Evolutionary conservation across 2,888 invertebrate species (phyloP), one percentile per base, ranked within the genome.

Genomic region (Nomada fucata): DNA sequence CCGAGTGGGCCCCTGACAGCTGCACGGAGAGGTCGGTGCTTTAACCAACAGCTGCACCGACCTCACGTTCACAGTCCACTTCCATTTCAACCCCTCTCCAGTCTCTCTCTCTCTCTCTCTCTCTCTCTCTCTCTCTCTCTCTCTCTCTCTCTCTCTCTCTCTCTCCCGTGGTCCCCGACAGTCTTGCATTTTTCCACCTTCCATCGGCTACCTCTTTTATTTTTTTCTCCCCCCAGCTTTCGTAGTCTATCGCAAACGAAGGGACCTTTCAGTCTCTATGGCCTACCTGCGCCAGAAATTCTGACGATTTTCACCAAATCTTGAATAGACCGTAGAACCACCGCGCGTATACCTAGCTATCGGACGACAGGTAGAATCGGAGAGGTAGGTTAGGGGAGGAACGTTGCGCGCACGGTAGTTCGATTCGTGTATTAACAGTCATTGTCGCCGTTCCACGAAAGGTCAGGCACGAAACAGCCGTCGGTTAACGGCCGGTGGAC

Each of bases 11-110:
- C 88, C 67, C 86, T 86, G 91, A 91, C 92, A 92, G 92, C 92
- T 92, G 92, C 92, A 79, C 77, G 50, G 47, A 77, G 79, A 83
- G 87, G 89, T 89, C 57, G 92, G 92, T 90, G 92, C 92, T 92
- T 92, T 92, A 93, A 92, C 92, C 90, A 92, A 93, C 92, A 92
- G 92, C 92, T 93, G 92, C 92, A 83, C 87, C 82, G 83, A 84
- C 86, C 89, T 86, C 84, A 70, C 77, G 82, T 81, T 83, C 83
- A 69, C 85, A 81, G 80, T 85, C 76, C 88, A 80, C 84, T 83
- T 85, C 83, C 88, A 82, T 82, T 76, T 76, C 80, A 65, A 71
- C 67, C 67, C 65, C n/a, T n/a, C n/a, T n/a, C n/a, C n/a, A n/a
- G n/a, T n/a, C 42, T 5, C 29, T 55, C 70, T 59, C 20, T 72